Percentiles rank a stretch among this genome's conserved stretches.
Conservation (phyloP, 2,797 vertebrate species). For the Malacoraja senta region DNA sequence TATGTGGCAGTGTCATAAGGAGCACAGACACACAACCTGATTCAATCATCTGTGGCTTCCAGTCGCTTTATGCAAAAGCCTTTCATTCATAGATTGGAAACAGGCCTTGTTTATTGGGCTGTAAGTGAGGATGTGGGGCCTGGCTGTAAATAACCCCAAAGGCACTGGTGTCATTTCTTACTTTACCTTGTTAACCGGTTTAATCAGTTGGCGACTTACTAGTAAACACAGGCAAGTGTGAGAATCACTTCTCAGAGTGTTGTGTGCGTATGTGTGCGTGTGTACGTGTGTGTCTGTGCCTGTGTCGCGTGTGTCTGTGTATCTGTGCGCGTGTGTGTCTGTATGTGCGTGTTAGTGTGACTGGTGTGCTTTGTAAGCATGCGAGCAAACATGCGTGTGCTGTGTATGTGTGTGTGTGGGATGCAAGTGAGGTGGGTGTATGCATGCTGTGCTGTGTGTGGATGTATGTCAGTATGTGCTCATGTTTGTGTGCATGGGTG, state of each 20-base stretch:
- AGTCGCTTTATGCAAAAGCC: neutral
- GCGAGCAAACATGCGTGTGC: too few relatives aligned
- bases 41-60: conserved; percentile 35
- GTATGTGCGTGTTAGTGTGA: too few relatives aligned
- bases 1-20: neutral
- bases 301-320: too few relatives aligned
- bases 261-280: neutral
- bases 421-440: too few relatives aligned
- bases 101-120: conserved; percentile 32
- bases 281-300: neutral
- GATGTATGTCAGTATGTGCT: too few relatives aligned
- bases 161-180: neutral
- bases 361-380: too few relatives aligned
- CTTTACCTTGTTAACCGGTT: conserved; percentile 10
- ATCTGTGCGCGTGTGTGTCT: too few relatives aligned
- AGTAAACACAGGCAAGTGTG: conserved; percentile 6
- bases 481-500: too few relatives aligned
- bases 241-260: neutral
- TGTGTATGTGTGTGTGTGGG: too few relatives aligned
- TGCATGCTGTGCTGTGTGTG: too few relatives aligned
- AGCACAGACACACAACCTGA: neutral
- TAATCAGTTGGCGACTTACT: neutral
- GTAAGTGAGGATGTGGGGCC: conserved; percentile 14
- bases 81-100: conserved; percentile 18
- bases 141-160: neutral